Evolutionary conservation across 2,888 invertebrate species (phyloP).

Genomic region (Lithophane socia): DNA sequence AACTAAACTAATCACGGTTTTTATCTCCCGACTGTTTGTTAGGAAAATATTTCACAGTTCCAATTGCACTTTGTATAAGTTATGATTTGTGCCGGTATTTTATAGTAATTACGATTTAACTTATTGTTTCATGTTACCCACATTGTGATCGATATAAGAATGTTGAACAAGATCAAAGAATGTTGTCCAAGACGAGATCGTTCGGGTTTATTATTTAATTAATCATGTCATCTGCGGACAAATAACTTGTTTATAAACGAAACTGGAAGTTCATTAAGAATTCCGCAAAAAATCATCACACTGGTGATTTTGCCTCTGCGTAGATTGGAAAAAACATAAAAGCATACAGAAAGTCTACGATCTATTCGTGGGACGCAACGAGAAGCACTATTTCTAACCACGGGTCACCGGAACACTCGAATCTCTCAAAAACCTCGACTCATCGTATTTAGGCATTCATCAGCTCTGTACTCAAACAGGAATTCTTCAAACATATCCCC

Average conservation of each 20-base stretch:
- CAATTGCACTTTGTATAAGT: slow-evolving; percentile 14
- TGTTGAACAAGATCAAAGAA: background rate
- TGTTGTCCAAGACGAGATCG: background rate
- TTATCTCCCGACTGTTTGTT: slow-evolving; percentile 47
- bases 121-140: background rate
- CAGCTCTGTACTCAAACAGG: background rate
- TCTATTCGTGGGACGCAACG: background rate
- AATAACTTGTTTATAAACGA: background rate
- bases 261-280: background rate
- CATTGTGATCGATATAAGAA: background rate
- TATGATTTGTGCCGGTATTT: slow-evolving; percentile 23
- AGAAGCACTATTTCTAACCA: background rate
- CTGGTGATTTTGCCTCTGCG: background rate
- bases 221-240: background rate
- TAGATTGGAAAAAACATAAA: background rate
- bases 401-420: no score
- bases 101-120: background rate
- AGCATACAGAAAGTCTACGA: background rate
- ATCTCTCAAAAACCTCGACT: background rate
- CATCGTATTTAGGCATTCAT: background rate
- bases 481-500: slow-evolving; percentile 3
- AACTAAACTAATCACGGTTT: slow-evolving; percentile 49
- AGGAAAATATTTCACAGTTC: slow-evolving; percentile 45
- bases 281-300: background rate
- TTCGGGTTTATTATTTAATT: background rate